Evolutionary conservation across 2,113 vertebrate genomes (phyloP).

Genomic region (Azemiops feae): DNA sequence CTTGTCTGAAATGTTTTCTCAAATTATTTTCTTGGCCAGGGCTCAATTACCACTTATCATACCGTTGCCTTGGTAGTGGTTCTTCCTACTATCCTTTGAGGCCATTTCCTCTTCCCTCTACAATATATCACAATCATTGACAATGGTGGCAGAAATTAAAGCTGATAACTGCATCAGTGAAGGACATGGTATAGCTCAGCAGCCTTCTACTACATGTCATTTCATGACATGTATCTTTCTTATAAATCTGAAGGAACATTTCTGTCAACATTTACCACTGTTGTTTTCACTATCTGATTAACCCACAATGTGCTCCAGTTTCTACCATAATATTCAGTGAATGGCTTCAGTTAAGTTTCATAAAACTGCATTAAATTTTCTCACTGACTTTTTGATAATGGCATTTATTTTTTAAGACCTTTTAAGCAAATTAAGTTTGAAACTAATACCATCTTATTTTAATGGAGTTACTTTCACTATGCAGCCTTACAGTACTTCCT

Average conservation of each 20-base stretch:
- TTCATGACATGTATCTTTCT: neutral
- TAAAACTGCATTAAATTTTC: neutral
- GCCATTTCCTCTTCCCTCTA: neutral
- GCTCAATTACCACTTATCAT: neutral
- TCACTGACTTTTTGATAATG: neutral
- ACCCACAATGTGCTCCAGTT: neutral
- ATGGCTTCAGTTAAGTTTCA: neutral
- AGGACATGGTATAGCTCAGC: neutral
- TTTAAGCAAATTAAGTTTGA: neutral
- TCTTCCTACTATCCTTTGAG: neutral
- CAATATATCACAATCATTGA: neutral
- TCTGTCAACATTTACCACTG: neutral
- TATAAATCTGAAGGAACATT: neutral
- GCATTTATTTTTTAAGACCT: neutral
- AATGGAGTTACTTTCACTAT: neutral
- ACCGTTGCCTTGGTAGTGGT: neutral
- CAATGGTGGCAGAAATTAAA: neutral
- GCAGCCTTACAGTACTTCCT: neutral
- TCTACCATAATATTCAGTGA: neutral
- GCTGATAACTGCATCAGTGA: neutral
- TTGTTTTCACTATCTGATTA: neutral
- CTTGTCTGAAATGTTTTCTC: neutral
- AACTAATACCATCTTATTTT: neutral
- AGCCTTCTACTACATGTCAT: neutral
- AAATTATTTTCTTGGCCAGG: neutral